Base-by-base conservation (phyloP, 2,113 vertebrate genomes). In the Peromyscus leucopus region DNA sequence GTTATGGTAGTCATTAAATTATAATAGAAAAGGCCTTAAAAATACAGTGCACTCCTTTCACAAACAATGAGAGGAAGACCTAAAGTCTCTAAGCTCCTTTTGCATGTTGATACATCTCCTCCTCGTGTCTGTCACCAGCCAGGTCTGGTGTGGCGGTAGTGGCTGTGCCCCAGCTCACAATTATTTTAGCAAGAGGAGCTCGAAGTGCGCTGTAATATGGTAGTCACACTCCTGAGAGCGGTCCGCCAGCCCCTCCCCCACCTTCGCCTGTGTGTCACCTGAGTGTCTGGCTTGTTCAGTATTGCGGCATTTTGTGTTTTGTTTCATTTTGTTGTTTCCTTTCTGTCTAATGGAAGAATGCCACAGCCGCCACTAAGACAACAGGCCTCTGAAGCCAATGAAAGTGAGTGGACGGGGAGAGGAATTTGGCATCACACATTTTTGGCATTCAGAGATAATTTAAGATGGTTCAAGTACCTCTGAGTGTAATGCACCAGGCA, bases 401-500 rank as follows among this genome's bases (percentile, higher is more conserved):
- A 72, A 84, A 86, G 51, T 72, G 80, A 93, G 46, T 74, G 57
- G 67, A 63, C 59, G 82, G 76, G 46, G 94, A 97, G 17, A 97
- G 91, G 97, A 95, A 97, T 97, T 97, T 92, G 36, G 75, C 97
- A 79, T 92, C 91, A 69, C 48, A 94, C 96, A 97, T 97, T 97
- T 97, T 97, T 96, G 96, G 51, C 97, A 97, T 96, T 98, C 98
- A 96, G 82, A 97, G 96, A 98, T 97, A 96, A 96, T 93, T 97
- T 93, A 96, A 97, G 97, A 95, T 78, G 80, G 51, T 82, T 96
- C 80, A 87, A 97, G 96, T 78, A 91, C 86, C 89, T 94, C 79
- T 75, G 89, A 94, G 74, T 80, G 87, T 94, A 75, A 95, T 65
- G 75, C 48, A 89, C 31, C 39, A 86, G 61, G 89, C 95, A 95